Conservation (phyloP, 2,888 invertebrate species). For the Tipula vernalis region DNA sequence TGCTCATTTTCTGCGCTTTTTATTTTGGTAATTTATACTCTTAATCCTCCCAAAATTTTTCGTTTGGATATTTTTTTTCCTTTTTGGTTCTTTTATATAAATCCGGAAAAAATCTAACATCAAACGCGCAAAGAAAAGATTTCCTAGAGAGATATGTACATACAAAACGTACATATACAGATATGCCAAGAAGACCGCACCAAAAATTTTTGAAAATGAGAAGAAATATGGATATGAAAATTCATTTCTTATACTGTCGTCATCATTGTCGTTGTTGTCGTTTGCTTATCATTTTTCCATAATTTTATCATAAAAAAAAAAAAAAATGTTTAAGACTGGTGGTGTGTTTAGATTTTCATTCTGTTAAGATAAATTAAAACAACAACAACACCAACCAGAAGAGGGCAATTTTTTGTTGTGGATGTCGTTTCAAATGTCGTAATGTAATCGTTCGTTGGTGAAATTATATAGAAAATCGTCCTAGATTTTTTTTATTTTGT, state of each 20-base stretch:
- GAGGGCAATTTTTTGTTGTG: neutral
- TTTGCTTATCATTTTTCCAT: neutral
- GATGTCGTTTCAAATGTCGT: neutral
- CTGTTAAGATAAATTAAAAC: neutral
- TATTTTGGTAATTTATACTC: neutral
- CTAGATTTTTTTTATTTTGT: neutral
- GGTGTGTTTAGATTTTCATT: slow-evolving; percentile 4
- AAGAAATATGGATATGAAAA: neutral
- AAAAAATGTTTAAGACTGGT: slow-evolving; percentile 4
- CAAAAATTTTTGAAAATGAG: neutral
- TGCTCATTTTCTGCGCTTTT: neutral
- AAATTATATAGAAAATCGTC: neutral
- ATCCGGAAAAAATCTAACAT: neutral
- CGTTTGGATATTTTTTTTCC: neutral
- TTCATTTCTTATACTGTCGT: neutral
- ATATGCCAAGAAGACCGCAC: neutral
- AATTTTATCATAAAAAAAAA: slow-evolving; percentile 1
- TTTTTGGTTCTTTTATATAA: neutral
- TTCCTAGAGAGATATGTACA: neutral
- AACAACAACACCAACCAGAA: neutral
- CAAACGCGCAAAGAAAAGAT: neutral
- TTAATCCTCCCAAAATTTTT: neutral
- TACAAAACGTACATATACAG: neutral
- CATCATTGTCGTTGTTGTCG: neutral
- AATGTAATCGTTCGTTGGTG: neutral